phyloP scores from a whole-genome alignment of 1,140 invertebrate species.

The Bombus waltoni region DNA sequence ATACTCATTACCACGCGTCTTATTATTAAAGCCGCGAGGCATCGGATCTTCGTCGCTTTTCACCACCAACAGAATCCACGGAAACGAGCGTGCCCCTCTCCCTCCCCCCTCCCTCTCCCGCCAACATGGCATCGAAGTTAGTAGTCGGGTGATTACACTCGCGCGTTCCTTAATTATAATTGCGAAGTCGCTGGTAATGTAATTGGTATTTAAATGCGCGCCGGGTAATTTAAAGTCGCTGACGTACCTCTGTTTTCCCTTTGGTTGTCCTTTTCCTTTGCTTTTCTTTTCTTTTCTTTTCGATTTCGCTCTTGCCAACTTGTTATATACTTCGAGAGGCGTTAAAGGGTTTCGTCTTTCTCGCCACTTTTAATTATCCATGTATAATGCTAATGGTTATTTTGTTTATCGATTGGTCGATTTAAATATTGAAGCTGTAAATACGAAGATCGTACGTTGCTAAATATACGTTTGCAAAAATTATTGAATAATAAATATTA shows the following conservation, averaged over 20 bases:
- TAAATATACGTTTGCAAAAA: background rate
- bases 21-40: conserved; percentile 72
- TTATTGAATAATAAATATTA: background rate
- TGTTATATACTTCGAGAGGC: background rate
- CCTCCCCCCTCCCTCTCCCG: too few relatives aligned
- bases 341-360: background rate
- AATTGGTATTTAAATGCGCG: conserved; percentile 48
- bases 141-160: conserved; percentile 39
- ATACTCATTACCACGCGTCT: conserved; percentile 69
- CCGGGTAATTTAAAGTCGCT: conserved; percentile 13
- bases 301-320: background rate
- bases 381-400: background rate
- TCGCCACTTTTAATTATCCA: background rate
- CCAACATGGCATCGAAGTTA: conserved; percentile 24
- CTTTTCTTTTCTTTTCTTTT: background rate
- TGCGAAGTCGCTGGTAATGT: conserved; percentile 31
- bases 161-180: conserved; percentile 51
- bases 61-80: conserved; percentile 27
- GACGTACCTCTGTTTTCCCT: background rate
- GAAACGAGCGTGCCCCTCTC: background rate
- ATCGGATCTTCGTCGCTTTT: conserved; percentile 58
- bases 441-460: background rate
- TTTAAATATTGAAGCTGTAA: background rate
- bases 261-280: too few relatives aligned
- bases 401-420: background rate